Base-by-base conservation (phyloP, 2,888 invertebrate genomes). In the Dioctria linearis region DNA sequence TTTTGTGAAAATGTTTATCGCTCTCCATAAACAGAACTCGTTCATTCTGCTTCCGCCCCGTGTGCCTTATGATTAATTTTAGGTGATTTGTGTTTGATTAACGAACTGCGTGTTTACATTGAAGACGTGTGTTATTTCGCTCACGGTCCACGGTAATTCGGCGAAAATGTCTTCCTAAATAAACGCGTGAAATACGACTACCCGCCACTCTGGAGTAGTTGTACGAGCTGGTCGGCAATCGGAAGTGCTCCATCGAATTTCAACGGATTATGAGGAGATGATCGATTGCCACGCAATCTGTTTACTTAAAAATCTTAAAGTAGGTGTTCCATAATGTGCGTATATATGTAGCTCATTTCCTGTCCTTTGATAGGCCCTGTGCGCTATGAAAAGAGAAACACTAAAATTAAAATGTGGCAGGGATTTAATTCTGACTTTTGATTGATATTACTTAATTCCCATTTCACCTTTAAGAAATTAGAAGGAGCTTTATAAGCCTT, bases 21-120 rank as follows among this genome's bases (percentile, higher is more conserved):
- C n/a, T 40, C 73, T 13, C 9, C 40, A 42, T 73, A 80, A 80
- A 80, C 69, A 80, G 39, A 67, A 4, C 11, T 42, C 43, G 66
- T n/a, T 39, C 3, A 57, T 46, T 69, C 43, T 37, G 61, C 71
- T 80, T 80, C 80, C 65, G 73, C 13, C 43, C 61, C 42, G 78
- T 51, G n/a, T n/a, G 37, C 5, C n/a, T 69, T 66, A 65, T 75
- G 80, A 80, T 75, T 80, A 66, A 80, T 80, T 80, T 80, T 80
- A 65, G 80, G 75, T 66, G 66, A 80, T 75, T 80, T 75, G 11
- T 80, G 75, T 75, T 80, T 80, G 75, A 80, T 75, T 80, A 75
- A 80, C 75, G 42, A 43, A 66, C 66, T 75, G 13, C 49, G 25
- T 80, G 80, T 80, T 80, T 80, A 80, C 73, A 78, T 54, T 54